Conservation (phyloP, 2,797 vertebrate species). For the Clarias platycephalus region DNA sequence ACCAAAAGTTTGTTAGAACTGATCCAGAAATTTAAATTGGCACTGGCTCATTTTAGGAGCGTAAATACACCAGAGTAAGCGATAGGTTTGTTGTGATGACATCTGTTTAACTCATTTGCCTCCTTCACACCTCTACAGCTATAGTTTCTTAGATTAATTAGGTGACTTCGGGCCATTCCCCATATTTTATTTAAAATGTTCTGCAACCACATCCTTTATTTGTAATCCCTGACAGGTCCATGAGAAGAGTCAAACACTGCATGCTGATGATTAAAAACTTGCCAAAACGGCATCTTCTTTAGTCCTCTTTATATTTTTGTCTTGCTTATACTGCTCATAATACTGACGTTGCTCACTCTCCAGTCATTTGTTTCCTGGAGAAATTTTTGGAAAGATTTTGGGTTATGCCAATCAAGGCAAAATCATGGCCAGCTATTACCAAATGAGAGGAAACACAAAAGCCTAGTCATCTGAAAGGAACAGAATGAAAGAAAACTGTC, state of each 20-base stretch:
- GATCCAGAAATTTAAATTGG: too few relatives aligned
- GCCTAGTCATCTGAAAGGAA: too few relatives aligned
- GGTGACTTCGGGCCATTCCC: neutral
- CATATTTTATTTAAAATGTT: neutral
- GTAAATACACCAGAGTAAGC: neutral
- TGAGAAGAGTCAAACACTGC: too few relatives aligned
- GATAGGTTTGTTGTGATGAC: neutral
- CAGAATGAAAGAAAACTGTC: too few relatives aligned
- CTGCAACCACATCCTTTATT: neutral
- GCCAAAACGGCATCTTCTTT: too few relatives aligned
- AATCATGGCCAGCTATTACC: neutral
- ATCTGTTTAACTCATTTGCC: neutral
- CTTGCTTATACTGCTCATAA: neutral
- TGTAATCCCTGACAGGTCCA: neutral
- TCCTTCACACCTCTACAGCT: neutral
- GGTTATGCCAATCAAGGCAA: neutral
- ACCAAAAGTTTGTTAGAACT: neutral
- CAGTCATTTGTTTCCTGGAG: neutral
- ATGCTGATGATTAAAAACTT: too few relatives aligned
- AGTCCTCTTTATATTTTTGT: neutral
- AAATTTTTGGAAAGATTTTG: neutral
- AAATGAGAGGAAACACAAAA: too few relatives aligned
- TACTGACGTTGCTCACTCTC: neutral
- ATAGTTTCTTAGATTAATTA: neutral
- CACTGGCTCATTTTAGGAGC: neutral